Percentiles rank a stretch among this genome's conserved stretches.
These are phyloP conservation scores for Epistrophe eligans DNA, from an alignment of 2,888 invertebrate species.

Conservation along the genomic window DNA sequence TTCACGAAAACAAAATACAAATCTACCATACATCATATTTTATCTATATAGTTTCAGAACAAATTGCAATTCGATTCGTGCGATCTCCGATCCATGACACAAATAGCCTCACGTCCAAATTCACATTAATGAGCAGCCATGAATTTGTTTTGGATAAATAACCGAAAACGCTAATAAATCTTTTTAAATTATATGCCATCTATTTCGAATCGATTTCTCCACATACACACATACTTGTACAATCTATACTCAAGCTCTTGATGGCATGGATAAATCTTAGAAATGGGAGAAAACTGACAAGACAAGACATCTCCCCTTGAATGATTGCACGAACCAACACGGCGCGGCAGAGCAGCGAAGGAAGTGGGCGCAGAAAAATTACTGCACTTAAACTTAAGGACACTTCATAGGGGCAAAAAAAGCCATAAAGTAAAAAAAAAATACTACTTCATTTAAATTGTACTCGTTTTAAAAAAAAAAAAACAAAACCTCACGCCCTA, in stretches of 20 bases:
- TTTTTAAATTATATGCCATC: slow-evolving; percentile 68
- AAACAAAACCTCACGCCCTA: slow-evolving; percentile 33
- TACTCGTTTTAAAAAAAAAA: slow-evolving; percentile 57
- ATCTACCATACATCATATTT: background rate
- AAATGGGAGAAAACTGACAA: slow-evolving; percentile 19
- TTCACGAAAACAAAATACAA: background rate
- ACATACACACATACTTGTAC: background rate
- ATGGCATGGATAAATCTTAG: background rate
- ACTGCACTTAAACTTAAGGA: slow-evolving; percentile 70
- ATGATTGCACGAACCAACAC: background rate
- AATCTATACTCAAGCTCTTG: background rate
- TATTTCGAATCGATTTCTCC: slow-evolving; percentile 69
- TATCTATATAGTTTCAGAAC: slow-evolving; percentile 20
- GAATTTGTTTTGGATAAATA: slow-evolving; percentile 75
- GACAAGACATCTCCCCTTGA: slow-evolving; percentile 24
- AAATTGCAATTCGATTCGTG: slow-evolving; percentile 64
- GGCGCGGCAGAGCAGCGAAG: background rate
- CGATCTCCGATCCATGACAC: slow-evolving; percentile 34
- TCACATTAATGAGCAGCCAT: slow-evolving; percentile 70
- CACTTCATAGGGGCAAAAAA: slow-evolving; percentile 47
- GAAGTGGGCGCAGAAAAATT: slow-evolving; percentile 65
- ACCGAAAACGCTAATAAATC: slow-evolving; percentile 70
- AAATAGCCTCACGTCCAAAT: slow-evolving; percentile 58
- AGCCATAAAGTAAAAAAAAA: slow-evolving; percentile 65
- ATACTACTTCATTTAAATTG: slow-evolving; percentile 64